Base-by-base conservation (phyloP, 2,113 vertebrate genomes). In the Callospermophilus lateralis region DNA sequence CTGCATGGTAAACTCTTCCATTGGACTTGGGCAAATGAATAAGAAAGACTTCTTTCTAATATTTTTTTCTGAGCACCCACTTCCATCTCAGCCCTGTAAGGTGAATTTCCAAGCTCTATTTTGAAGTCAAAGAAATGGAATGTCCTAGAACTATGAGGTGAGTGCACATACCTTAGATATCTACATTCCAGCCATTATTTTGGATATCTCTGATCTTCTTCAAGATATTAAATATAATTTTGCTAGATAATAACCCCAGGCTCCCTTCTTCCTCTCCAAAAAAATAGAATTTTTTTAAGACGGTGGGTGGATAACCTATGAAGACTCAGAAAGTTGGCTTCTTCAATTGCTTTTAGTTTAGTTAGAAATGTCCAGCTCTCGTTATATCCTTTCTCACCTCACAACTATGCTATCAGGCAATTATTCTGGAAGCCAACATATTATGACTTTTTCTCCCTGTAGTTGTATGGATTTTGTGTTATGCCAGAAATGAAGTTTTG, bases 21-120 rank as follows among this genome's bases (percentile, higher is more conserved):
- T 76, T 96, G 77, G 88, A 85, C 65, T 76, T 88, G 86, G 77
- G 42, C 53, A 96, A 89, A 76, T 45, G n/a, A 39, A 84, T 93
- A 58, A 37, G 20, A 32, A 89, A 58, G 34, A 51, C 6, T 92
- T 96, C 28, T 67, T 90, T 73, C 58, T 83, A 4, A 28, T 16
- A 45, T 87, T 3, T 45, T n/a, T 78, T 37, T 45, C 84, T 4
- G 70, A 77, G 28, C 79, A 72, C 80, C 65, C 2, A 4, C 90
- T 91, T 85, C 48, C 24, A 84, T 81, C 26, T 70, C 42, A 93
- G 28, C 3, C n/a, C 48, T 88, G 15, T 30, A 4, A 85, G 88
- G 51, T 89, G n/a, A 6, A 89, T 94, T 95, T 68, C 5, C 1
- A 91, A 93, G 3, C 83, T 94, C 37, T 81, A 12, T 78, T 85